These are phyloP conservation scores for Dorcus parallelipipedus DNA, from an alignment of 2,888 invertebrate species.

Conservation along the genomic window DNA sequence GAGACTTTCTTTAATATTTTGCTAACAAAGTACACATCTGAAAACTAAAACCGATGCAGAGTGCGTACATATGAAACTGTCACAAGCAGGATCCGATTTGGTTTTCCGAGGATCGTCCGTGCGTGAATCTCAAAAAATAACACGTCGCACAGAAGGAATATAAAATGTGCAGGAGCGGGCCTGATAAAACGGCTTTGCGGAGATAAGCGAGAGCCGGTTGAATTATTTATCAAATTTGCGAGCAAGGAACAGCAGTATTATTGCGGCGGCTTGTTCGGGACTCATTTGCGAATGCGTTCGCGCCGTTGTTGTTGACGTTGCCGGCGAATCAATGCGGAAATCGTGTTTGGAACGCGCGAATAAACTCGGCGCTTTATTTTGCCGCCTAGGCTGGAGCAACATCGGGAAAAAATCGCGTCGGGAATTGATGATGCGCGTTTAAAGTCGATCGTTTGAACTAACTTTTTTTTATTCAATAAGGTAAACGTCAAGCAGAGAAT, in stretches of 20 bases:
- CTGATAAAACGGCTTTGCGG: background rate
- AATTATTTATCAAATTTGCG: slow-evolving; percentile 1
- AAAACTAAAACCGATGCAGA: background rate
- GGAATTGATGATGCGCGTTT: too few species aligned
- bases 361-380: too few species aligned
- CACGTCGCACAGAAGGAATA: background rate
- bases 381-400: too few species aligned
- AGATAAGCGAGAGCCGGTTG: background rate
- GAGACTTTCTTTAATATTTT: too few species aligned
- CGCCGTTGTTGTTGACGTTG: background rate
- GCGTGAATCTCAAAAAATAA: slow-evolving; percentile 8
- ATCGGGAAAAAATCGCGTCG: too few species aligned
- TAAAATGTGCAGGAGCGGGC: background rate
- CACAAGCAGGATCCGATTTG: slow-evolving; percentile 3
- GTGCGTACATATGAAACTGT: slow-evolving; percentile 4
- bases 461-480: too few species aligned
- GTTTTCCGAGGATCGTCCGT: slow-evolving; percentile 4
- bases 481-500: too few species aligned
- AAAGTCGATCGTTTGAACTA: too few species aligned
- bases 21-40: background rate
- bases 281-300: background rate
- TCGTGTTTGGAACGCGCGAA: too few species aligned
- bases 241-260: too few species aligned
- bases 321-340: background rate
- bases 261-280: too few species aligned